Conservation (phyloP, 2,113 vertebrate species). For the Odobenus rosmarus region DNA sequence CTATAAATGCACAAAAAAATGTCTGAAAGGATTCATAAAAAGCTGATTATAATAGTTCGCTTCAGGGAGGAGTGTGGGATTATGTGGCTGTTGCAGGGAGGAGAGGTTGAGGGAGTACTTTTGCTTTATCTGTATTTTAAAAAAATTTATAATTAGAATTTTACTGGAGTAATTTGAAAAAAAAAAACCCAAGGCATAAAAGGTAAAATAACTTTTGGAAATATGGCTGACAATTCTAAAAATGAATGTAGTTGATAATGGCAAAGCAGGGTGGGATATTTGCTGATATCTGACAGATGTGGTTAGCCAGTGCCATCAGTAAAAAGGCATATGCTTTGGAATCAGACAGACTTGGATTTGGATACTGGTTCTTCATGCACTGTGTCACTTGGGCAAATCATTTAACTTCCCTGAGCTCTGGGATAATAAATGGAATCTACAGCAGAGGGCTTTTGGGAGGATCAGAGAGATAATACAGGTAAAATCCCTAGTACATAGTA, state of each 20-base stretch:
- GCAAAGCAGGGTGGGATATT: neutral
- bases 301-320: neutral
- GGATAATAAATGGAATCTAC: neutral
- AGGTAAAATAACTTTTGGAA: neutral
- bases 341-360: neutral
- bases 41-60: neutral
- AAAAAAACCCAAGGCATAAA: neutral
- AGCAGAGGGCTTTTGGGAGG: neutral
- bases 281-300: neutral
- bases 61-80: neutral
- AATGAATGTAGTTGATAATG: neutral
- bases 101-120: neutral
- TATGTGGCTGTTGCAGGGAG: neutral
- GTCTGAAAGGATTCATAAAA: neutral
- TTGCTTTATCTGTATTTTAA: neutral
- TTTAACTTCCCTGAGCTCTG: slow-evolving; percentile 9
- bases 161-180: neutral
- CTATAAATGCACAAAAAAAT: neutral
- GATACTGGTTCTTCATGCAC: neutral
- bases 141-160: neutral
- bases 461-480: neutral
- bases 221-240: neutral
- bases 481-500: neutral
- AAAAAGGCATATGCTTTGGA: neutral
- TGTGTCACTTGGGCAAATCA: neutral